These are phyloP conservation scores for Ennomos fuscantarius DNA, from an alignment of 2,888 invertebrate species.

Conservation along the genomic window DNA sequence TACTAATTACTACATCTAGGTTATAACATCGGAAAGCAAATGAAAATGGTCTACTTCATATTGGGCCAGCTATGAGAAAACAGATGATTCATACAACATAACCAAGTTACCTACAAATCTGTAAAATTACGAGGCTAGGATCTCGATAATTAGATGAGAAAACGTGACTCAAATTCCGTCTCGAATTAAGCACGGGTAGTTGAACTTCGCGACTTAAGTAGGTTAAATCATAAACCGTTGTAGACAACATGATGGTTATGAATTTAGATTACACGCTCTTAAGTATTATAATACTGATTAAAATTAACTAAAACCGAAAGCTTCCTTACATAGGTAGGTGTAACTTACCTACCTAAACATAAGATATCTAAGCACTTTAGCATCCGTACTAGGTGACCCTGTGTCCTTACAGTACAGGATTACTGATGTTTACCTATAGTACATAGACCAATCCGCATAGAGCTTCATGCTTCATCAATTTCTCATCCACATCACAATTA, in stretches of 20 bases:
- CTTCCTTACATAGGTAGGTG: no score
- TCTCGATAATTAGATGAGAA: conserved; percentile 17
- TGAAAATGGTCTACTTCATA: conserved; percentile 2
- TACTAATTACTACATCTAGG: conserved; percentile 22
- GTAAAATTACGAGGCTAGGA: conserved; percentile 2
- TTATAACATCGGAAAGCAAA: conserved; percentile 2
- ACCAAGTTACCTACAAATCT: conserved; percentile 25
- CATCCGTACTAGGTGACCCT: no score
- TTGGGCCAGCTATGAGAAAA: conserved; percentile 11
- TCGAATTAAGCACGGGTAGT: conserved; percentile 6
- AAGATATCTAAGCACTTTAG: no score
- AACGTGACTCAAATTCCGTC: conserved; percentile 9
- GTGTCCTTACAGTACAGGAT: no score
- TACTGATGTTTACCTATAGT: no score
- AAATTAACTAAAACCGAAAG: no score
- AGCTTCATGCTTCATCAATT: background rate
- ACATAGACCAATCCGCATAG: no score
- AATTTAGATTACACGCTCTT: no score
- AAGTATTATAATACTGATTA: no score
- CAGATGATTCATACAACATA: conserved; percentile 25
- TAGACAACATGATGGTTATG: no score
- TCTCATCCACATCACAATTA: conserved; percentile 18
- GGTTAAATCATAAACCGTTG: conserved; percentile 1
- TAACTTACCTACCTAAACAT: no score
- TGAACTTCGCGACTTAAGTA: conserved; percentile 17